Base-by-base conservation (phyloP, 1,140 invertebrate species). In the Calephelis virginiensis region DNA sequence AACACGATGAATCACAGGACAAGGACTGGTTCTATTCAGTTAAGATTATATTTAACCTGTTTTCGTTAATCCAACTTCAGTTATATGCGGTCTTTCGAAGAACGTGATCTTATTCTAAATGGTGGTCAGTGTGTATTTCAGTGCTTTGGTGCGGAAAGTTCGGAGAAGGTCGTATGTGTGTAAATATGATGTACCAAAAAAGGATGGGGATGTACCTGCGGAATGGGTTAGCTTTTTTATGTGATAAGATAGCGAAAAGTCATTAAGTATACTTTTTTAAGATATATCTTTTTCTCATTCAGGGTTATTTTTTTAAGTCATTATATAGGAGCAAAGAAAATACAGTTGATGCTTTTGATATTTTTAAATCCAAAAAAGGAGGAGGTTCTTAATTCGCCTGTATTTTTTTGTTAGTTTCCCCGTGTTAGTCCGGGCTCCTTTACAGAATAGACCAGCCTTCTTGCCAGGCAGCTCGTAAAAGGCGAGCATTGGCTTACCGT, bases 41-140 rank as follows among this genome's bases (percentile, higher is more conserved):
- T 70, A 61, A 59, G 46, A 63, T 75, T 76, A 43, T 80, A 78
- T 76, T 76, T 71, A 70, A 76, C 70, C 74, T 78, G 73, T 74
- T 73, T 74, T 78, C 68, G 45, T 73, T 64, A 72, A 64, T 72
- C 65, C 65, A 56, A 64, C 61, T 74, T 77, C 80, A 85, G 81
- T 82, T 71, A 68, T 47, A 66, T 65, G 50, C 14, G 68, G 73
- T 64, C 63, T 69, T 49, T 82, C 64, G 73, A 38, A 70, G 43
- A 9, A 6, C 38, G 67, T 63, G 71, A 69, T 62, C 67, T 65
- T 8, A 63, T 62, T 63, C 62, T 47, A 67, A 56, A 78, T 78
- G 74, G 77, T 77, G 63, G 69, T 72, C 43, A 73, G 70, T 66
- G 68, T 71, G 14, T 69, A 67, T 49, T 65, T 77, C 28, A 68